A percentile compares a stretch with the other conserved stretches of the same genome.
Evolutionary conservation across 2,797 vertebrate genomes (phyloP).

Genomic region (Pangasius larnaudii): DNA sequence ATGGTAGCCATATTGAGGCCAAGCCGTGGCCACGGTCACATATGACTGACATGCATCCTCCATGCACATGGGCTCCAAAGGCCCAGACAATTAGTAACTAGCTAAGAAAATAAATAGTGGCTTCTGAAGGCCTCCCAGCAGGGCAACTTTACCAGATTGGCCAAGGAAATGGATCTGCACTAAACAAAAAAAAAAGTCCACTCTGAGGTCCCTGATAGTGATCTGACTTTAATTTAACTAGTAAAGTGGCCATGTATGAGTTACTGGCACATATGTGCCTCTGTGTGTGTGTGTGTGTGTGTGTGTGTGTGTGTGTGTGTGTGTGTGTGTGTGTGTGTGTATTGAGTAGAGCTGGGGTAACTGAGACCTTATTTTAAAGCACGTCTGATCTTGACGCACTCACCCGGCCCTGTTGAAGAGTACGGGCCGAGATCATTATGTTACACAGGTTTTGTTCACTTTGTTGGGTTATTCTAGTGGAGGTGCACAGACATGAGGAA

Average conservation of each 20-base stretch:
- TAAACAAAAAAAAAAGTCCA: conserved; percentile 62
- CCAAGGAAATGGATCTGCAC: conserved; percentile 61
- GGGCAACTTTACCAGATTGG: conserved; percentile 58
- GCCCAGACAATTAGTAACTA: conserved; percentile 65
- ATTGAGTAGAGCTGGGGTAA: conserved; percentile 62
- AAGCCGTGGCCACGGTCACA: conserved; percentile 61
- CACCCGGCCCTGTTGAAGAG: conserved; percentile 53
- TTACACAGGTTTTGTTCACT: not conserved
- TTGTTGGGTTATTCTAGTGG: not conserved
- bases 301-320: conserved; percentile 43
- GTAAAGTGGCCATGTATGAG: conserved; percentile 53
- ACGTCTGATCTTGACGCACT: conserved; percentile 72
- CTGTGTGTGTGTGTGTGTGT: conserved; percentile 42
- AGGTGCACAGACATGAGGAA: not conserved
- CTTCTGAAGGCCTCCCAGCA: conserved; percentile 65
- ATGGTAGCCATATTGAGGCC: conserved; percentile 69
- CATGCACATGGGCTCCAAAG: conserved; percentile 61
- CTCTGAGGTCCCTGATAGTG: conserved; percentile 65
- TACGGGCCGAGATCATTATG: conserved; percentile 6
- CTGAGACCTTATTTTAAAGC: conserved; percentile 71
- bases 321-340: conserved; percentile 31
- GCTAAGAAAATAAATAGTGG: conserved; percentile 58
- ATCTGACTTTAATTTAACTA: conserved; percentile 75
- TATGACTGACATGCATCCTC: conserved; percentile 68
- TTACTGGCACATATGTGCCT: conserved; percentile 52